phyloP scores from a whole-genome alignment of 2,113 vertebrate species.

The Ibidorhyncha struthersii region DNA sequence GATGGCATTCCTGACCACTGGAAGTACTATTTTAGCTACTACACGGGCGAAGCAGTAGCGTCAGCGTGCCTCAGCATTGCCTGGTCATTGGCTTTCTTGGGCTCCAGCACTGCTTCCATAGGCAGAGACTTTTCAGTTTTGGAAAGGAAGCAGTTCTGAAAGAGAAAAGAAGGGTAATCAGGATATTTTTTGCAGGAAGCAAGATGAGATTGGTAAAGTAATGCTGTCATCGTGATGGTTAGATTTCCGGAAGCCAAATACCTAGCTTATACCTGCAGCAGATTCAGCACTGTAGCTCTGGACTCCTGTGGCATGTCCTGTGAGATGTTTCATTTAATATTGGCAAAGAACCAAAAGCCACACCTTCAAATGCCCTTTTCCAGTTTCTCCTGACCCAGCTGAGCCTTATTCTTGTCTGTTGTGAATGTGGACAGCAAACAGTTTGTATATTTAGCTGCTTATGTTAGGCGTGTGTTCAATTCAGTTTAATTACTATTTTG shows the following conservation, averaged over 20 bases:
- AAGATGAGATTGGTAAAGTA: not conserved
- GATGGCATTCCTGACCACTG: not conserved
- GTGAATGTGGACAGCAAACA: not conserved
- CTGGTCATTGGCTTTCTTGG: not conserved
- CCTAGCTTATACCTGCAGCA: not conserved
- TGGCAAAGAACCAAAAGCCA: not conserved
- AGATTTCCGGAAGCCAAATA: not conserved
- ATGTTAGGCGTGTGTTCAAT: not conserved
- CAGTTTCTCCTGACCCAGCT: not conserved
- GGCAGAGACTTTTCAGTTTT: not conserved
- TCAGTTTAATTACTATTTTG: not conserved
- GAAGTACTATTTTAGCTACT: not conserved
- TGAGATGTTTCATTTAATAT: not conserved
- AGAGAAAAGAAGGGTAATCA: not conserved
- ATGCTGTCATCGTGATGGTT: not conserved
- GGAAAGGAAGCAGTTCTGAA: not conserved
- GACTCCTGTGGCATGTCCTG: rapidly evolving
- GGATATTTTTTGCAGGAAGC: not conserved
- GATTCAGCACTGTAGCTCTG: not conserved
- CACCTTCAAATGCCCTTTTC: not conserved
- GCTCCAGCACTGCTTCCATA: not conserved
- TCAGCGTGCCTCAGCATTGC: not conserved
- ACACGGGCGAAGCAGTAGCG: not conserved
- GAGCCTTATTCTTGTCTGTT: not conserved
- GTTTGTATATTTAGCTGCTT: not conserved